Percentiles rank a stretch among this genome's conserved stretches.
These are phyloP conservation scores for Parazoanthus swiftii DNA, from an alignment of 92 coral and sea anemone species.

Conservation along the genomic window DNA sequence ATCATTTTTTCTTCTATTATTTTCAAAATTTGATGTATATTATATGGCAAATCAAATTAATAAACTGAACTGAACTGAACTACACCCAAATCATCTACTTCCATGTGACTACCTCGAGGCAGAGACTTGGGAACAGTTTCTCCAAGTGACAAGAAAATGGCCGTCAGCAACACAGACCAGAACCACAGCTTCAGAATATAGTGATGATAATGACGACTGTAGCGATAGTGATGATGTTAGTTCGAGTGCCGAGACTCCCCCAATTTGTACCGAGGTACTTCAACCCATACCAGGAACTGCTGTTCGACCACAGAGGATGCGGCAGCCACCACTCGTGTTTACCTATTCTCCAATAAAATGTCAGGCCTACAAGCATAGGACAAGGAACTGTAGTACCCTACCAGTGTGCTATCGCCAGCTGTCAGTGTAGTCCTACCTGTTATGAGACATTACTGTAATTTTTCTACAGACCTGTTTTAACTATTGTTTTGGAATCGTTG, in stretches of 20 bases:
- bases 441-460: slow-evolving; percentile 1
- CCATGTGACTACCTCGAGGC: no score
- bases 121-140: no score
- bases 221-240: neutral
- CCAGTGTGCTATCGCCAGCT: slow-evolving; percentile 21
- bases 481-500: slow-evolving; percentile 16
- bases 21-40: no score
- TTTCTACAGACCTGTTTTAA: slow-evolving; percentile 24
- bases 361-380: slow-evolving; percentile 24
- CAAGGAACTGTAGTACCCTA: slow-evolving; percentile 28
- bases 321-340: slow-evolving; percentile 32
- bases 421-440: slow-evolving; percentile 22
- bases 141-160: no score
- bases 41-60: no score
- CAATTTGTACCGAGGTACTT: slow-evolving; percentile 14
- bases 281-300: slow-evolving; percentile 26
- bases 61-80: no score
- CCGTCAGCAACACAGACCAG: no score
- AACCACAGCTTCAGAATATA: no score
- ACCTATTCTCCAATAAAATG: slow-evolving; percentile 6
- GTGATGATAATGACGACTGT: no score
- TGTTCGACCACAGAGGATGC: slow-evolving; percentile 33
- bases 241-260: slow-evolving; percentile 24
- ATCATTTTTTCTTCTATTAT: no score
- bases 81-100: no score